Evolutionary conservation across 2,888 invertebrate genomes (phyloP), one percentile per base, ranked within the genome.

Genomic region (Leuctra nigra): DNA sequence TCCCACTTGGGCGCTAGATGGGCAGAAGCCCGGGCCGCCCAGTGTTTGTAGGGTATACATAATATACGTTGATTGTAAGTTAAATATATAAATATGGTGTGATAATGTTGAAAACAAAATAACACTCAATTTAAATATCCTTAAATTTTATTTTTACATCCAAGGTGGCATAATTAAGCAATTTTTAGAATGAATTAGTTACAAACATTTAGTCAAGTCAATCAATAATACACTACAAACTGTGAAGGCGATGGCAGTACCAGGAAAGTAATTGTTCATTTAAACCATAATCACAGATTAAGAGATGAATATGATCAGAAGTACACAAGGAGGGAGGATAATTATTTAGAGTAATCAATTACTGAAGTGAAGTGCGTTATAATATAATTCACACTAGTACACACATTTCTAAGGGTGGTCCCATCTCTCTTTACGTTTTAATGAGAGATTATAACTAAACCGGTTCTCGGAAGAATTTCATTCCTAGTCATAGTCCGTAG

Each of bases 141-240:
- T 50, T 50, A 50, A 50, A 33, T 56, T 59, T 56, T 59, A 56
- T 59, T 59, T 56, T 52, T 54, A 56, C 56, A 56, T 56, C 56
- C 56, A 59, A 48, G 59, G 59, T 59, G 59, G 59, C 33, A n/a
- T 53, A 59, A 54, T 47, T 53, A 56, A 24, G 41, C 38, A 35
- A 11, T 29, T 59, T 56, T 59, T 59, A 56, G 47, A 59, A 56
- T 59, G 59, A 54, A 59, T 59, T 41, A 59, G 54, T 54, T 59
- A 56, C 59, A 59, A 59, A 59, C 59, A 59, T 41, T 59, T 59
- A 59, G 53, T 47, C 48, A 52, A 58, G 55, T 58, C 54, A 56
- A 48, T 56, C 41, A 55, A 55, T 55, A 41, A 50, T 59, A 59
- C 59, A 56, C 56, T 59, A 59, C 48, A 55, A 56, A 56, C 59